phyloP scores from a whole-genome alignment of 1,140 invertebrate genomes.

The Probaryconus sp. region DNA sequence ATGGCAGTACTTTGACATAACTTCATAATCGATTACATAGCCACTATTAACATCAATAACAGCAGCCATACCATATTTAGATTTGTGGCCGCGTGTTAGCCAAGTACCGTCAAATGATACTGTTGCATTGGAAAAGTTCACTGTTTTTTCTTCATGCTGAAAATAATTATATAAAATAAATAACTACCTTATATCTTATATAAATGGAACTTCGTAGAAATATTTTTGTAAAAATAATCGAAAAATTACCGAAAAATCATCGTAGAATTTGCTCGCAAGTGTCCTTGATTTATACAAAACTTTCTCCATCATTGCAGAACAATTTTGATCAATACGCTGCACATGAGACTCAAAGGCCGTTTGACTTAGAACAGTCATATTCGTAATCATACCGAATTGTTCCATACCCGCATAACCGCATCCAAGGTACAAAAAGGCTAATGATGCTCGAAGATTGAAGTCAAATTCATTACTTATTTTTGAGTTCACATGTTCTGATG shows the following conservation, averaged over 20 bases:
- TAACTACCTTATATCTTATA: too few species aligned
- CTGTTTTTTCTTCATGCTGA: conserved; percentile 5
- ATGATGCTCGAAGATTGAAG: conserved; percentile 1
- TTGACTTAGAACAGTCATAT: conserved; percentile 3
- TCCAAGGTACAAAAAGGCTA: conserved; percentile 22
- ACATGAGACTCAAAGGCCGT: background rate
- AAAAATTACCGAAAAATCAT: conserved; percentile 8
- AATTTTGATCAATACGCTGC: conserved; percentile 3
- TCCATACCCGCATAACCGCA: conserved; percentile 17
- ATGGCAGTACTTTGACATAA: background rate
- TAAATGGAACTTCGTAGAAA: too few species aligned
- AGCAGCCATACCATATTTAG: conserved; percentile 6
- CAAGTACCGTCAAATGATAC: conserved; percentile 18
- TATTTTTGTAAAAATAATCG: too few species aligned
- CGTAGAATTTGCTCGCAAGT: conserved; percentile 3
- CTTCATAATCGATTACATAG: conserved; percentile 10
- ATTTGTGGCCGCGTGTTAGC: conserved; percentile 18
- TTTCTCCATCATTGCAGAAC: conserved; percentile 14
- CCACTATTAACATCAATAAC: conserved; percentile 15
- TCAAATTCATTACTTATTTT: conserved; percentile 8
- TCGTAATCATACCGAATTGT: conserved; percentile 20
- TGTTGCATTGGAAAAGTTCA: conserved; percentile 5
- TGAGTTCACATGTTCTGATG: conserved; percentile 6
- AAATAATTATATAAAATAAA: too few species aligned
- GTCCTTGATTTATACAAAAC: too few species aligned